phyloP scores from a whole-genome alignment of 2,888 invertebrate species.

The Crocallis elinguaria region DNA sequence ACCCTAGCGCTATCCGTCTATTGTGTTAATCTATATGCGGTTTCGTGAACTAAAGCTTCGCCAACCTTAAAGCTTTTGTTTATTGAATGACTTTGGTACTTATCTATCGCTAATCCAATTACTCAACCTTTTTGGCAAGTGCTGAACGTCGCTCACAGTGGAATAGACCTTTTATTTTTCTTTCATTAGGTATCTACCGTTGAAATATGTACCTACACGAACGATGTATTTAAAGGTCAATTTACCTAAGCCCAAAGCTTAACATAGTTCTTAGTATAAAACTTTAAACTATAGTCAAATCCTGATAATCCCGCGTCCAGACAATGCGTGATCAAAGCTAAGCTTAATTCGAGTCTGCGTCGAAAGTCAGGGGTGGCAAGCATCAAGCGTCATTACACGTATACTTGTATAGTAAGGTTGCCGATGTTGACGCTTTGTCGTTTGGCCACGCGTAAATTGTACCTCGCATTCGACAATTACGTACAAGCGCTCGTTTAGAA shows the following conservation, averaged over 20 bases:
- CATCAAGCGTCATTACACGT: slow-evolving; percentile 43
- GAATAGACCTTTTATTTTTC: too few relatives aligned
- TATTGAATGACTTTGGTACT: too few relatives aligned
- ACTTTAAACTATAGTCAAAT: not conserved
- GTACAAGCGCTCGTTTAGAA: slow-evolving; percentile 52
- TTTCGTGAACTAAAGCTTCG: too few relatives aligned
- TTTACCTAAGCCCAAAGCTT: not conserved
- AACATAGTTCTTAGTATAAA: slow-evolving; percentile 3
- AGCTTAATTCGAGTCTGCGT: slow-evolving; percentile 20
- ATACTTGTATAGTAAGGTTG: slow-evolving; percentile 7
- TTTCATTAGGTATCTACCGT: too few relatives aligned
- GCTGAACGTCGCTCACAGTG: too few relatives aligned
- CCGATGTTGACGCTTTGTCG: slow-evolving; percentile 51
- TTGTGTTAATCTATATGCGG: too few relatives aligned
- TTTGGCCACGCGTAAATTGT: slow-evolving; percentile 59
- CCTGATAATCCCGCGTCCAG: slow-evolving; percentile 18
- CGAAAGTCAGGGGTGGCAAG: slow-evolving; percentile 40
- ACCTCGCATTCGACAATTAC: slow-evolving; percentile 51
- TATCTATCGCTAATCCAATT: too few relatives aligned
- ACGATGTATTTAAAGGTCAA: not conserved
- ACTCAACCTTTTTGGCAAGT: too few relatives aligned
- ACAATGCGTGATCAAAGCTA: slow-evolving; percentile 33
- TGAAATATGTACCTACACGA: too few relatives aligned
- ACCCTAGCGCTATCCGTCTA: too few relatives aligned
- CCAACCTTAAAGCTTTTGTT: too few relatives aligned